Conservation (phyloP, 2,888 invertebrate species). For the Aporophyla lueneburgensis region DNA sequence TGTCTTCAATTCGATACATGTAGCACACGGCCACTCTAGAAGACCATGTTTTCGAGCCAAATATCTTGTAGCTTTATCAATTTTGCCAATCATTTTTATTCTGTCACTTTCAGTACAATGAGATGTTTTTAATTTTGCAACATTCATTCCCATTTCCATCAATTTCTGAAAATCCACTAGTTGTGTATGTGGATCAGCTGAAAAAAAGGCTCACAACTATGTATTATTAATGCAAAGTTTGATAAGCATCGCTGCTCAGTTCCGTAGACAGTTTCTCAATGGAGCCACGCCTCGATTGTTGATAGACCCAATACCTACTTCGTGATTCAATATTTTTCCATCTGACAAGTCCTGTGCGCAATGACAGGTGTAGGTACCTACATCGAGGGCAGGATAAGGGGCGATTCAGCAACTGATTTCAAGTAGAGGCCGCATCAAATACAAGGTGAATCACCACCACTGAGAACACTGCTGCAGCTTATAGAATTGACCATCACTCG, state of each 20-base stretch:
- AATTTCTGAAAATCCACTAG: conserved; percentile 84
- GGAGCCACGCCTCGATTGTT: background rate
- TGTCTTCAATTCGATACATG: conserved; percentile 96
- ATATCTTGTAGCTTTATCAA: conserved; percentile 82
- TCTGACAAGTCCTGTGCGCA: background rate
- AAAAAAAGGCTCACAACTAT: background rate
- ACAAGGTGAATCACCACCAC: background rate
- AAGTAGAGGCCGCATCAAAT: background rate
- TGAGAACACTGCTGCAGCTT: background rate
- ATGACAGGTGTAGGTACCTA: background rate
- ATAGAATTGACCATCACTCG: background rate
- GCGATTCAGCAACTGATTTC: background rate
- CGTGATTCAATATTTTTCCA: background rate
- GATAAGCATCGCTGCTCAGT: background rate
- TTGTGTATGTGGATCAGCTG: conserved; percentile 74
- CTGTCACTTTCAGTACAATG: conserved; percentile 75
- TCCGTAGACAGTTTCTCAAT: background rate
- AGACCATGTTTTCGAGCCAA: conserved; percentile 90
- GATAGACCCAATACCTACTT: background rate
- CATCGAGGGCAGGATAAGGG: too few relatives aligned
- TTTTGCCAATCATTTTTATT: conserved; percentile 75
- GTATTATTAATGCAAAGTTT: background rate
- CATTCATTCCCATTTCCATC: conserved; percentile 87
- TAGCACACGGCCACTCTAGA: conserved; percentile 92
- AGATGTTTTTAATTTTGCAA: conserved; percentile 79